Conservation (phyloP, 1,140 invertebrate species). For the Drosophila pachea region DNA sequence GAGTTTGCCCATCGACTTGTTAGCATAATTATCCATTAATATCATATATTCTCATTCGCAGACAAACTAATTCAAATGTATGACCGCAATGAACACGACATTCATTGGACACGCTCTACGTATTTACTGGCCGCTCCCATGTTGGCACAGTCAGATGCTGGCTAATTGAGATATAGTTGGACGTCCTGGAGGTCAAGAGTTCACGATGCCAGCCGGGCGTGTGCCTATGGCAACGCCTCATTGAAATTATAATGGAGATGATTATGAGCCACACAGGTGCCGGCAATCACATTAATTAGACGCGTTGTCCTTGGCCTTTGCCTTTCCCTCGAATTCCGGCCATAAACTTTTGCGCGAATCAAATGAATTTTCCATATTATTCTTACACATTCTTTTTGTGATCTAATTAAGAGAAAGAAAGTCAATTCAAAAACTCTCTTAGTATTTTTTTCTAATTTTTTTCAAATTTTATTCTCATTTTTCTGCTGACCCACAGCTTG, state of each 20-base stretch:
- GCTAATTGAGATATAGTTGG: slow-evolving; percentile 74
- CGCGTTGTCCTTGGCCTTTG: neutral
- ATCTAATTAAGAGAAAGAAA: no score
- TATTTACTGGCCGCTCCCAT: slow-evolving; percentile 18
- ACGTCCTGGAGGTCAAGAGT: slow-evolving; percentile 33
- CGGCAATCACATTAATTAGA: slow-evolving; percentile 25
- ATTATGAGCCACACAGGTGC: slow-evolving; percentile 17
- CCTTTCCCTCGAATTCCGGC: neutral
- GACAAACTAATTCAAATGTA: slow-evolving; percentile 60
- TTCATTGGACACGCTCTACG: slow-evolving; percentile 39
- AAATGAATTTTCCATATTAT: neutral
- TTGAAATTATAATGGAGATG: slow-evolving; percentile 33
- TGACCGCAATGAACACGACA: slow-evolving; percentile 52
- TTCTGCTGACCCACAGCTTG: no score
- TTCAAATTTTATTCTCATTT: no score
- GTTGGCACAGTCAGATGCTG: neutral
- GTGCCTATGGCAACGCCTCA: slow-evolving; percentile 21
- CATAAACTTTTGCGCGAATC: neutral
- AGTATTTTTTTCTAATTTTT: no score
- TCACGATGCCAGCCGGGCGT: slow-evolving; percentile 7
- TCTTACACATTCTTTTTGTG: no score
- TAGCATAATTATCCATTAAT: slow-evolving; percentile 74
- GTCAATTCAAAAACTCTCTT: no score
- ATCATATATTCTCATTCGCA: slow-evolving; percentile 71
- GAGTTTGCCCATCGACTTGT: slow-evolving; percentile 59